A percentile compares a stretch with the other conserved stretches of the same genome.
Conservation (phyloP, 2,797 vertebrate genomes). For the Cuculus canorus region DNA sequence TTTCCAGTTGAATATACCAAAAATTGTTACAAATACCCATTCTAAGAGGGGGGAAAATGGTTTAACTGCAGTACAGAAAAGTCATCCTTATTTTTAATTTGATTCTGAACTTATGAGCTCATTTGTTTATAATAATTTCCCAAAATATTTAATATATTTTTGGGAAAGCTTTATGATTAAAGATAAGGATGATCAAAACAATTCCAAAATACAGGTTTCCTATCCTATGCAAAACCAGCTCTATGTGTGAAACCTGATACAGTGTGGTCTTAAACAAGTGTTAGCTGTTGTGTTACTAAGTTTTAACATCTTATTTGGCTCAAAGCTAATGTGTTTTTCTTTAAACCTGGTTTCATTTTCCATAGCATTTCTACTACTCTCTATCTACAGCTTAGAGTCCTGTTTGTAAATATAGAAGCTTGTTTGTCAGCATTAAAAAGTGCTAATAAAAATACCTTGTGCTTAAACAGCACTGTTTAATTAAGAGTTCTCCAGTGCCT, state of each 20-base stretch:
- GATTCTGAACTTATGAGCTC: neutral
- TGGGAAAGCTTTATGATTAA: neutral
- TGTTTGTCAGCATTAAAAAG: neutral
- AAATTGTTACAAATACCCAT: neutral
- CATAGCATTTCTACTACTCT: neutral
- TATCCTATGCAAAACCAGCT: neutral
- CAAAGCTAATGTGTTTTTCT: neutral
- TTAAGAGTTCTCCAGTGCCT: neutral
- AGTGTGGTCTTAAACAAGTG: neutral
- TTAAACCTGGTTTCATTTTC: neutral
- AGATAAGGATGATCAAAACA: neutral
- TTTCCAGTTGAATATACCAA: neutral
- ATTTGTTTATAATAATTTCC: neutral
- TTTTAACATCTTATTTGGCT: neutral
- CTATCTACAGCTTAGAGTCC: neutral
- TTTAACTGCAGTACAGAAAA: neutral
- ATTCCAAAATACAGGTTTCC: neutral
- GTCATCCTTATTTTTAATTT: neutral
- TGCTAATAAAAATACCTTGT: slow-evolving; percentile 36
- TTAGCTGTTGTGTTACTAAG: neutral
- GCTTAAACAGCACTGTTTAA: neutral
- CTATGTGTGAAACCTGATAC: neutral
- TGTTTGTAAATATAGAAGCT: neutral
- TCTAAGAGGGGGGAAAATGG: neutral
- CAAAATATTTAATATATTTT: neutral